These are phyloP conservation scores for Trichoplusia ni DNA, from an alignment of 1,140 invertebrate species.

Conservation along the genomic window DNA sequence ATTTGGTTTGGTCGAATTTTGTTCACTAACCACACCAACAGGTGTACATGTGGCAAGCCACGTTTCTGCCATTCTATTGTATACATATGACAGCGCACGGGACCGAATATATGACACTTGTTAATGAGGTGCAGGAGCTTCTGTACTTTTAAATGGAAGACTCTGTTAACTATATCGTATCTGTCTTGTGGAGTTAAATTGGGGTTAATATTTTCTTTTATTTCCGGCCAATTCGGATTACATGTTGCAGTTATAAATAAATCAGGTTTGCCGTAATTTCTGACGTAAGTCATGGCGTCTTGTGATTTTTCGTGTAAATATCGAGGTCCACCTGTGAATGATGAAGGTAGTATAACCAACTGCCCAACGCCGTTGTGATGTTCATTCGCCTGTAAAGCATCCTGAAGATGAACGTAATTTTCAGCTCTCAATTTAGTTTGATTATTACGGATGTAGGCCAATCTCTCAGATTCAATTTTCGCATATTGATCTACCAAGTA, in stretches of 20 bases:
- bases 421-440: slow-evolving; percentile 78
- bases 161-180: slow-evolving; percentile 46
- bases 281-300: slow-evolving; percentile 67
- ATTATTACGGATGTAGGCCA: slow-evolving; percentile 68
- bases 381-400: slow-evolving; percentile 41
- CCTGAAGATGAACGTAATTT: slow-evolving; percentile 71
- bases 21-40: slow-evolving; percentile 44
- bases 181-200: slow-evolving; percentile 45
- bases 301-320: slow-evolving; percentile 47
- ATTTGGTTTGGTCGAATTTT: slow-evolving; percentile 59
- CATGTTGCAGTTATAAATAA: slow-evolving; percentile 69
- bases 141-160: slow-evolving; percentile 50
- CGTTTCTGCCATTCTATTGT: slow-evolving; percentile 49
- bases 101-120: slow-evolving; percentile 48
- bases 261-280: slow-evolving; percentile 61
- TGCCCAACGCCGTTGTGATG: slow-evolving; percentile 30
- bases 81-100: slow-evolving; percentile 40
- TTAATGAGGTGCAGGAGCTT: slow-evolving; percentile 44
- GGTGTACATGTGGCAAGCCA: slow-evolving; percentile 45
- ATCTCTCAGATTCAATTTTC: slow-evolving; percentile 77
- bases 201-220: slow-evolving; percentile 46
- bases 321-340: slow-evolving; percentile 42
- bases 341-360: slow-evolving; percentile 47
- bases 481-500: slow-evolving; percentile 58
- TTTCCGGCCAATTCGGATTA: slow-evolving; percentile 75